Conservation (phyloP, 2,888 invertebrate species). For the Linnaemya vulpina region DNA sequence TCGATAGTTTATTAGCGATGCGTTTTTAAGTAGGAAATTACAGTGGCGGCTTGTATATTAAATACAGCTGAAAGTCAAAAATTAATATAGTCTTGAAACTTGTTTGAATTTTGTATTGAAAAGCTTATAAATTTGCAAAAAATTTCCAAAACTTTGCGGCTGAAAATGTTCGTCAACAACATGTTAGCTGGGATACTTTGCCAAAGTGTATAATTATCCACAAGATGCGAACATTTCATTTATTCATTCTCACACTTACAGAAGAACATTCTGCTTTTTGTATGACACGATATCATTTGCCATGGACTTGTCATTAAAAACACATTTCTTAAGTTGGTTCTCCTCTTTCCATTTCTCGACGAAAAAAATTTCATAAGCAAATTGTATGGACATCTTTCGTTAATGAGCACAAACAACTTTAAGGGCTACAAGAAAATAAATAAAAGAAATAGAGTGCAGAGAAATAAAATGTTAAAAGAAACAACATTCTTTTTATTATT, state of each 20-base stretch:
- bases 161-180: too few species aligned
- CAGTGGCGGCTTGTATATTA: too few species aligned
- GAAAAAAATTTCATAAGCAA: slow-evolving; percentile 4
- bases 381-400: background rate
- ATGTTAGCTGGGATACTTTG: slow-evolving; percentile 5
- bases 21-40: too few species aligned
- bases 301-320: slow-evolving; percentile 72
- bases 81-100: too few species aligned
- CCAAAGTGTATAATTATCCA: slow-evolving; percentile 24
- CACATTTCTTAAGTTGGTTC: slow-evolving; percentile 63
- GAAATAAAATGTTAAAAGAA: background rate
- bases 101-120: too few species aligned
- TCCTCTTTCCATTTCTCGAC: background rate
- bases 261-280: slow-evolving; percentile 7
- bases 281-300: slow-evolving; percentile 61
- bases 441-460: too few species aligned
- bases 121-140: background rate
- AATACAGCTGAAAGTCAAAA: too few species aligned
- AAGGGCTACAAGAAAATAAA: background rate
- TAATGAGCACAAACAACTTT: slow-evolving; percentile 52
- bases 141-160: background rate
- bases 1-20: too few species aligned
- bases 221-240: slow-evolving; percentile 33
- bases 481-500: slow-evolving; percentile 36
- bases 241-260: background rate